These are phyloP conservation scores for Aurelia sp. DNA, from an alignment of 30 jellyfish, hydroid and myxozoan species.

Conservation along the genomic window DNA sequence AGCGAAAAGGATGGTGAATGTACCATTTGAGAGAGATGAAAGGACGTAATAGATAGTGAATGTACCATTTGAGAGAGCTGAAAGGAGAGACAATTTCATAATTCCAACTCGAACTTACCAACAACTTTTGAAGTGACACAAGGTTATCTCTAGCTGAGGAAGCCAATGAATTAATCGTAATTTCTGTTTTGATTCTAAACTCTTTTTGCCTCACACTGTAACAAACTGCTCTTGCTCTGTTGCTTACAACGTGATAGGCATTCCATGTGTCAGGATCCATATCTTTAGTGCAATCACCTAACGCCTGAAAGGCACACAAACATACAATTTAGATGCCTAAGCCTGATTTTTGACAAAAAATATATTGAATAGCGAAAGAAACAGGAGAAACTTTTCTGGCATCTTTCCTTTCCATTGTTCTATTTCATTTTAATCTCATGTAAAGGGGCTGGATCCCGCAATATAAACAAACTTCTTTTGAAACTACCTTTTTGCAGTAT, in stretches of 20 bases:
- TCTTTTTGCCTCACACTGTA: conserved; percentile 92
- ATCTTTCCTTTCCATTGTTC: too few relatives aligned
- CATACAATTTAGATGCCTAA: background rate
- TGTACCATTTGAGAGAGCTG: too few relatives aligned
- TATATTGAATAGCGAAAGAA: background rate
- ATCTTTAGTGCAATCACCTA: conserved; percentile 82
- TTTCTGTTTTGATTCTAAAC: conserved; percentile 88
- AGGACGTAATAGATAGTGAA: too few relatives aligned
- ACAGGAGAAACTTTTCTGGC: background rate
- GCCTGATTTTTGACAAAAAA: background rate
- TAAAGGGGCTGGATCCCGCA: too few relatives aligned
- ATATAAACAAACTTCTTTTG: too few relatives aligned
- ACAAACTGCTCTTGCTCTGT: conserved; percentile 98
- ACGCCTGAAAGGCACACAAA: conserved; percentile 36
- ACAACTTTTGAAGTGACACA: conserved; percentile 54
- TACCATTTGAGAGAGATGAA: too few relatives aligned
- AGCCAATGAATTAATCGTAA: conserved; percentile 88
- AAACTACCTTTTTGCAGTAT: too few relatives aligned
- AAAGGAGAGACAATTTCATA: too few relatives aligned
- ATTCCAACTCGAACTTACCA: conserved; percentile 55
- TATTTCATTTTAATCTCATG: too few relatives aligned
- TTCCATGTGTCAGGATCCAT: conserved; percentile 99
- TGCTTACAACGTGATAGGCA: conserved; percentile 94
- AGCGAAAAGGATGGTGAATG: too few relatives aligned
- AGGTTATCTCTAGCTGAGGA: conserved; percentile 79